Evolutionary conservation across 2,113 vertebrate genomes (phyloP), one percentile per base, ranked within the genome.

Genomic region (Mus spicilegus): DNA sequence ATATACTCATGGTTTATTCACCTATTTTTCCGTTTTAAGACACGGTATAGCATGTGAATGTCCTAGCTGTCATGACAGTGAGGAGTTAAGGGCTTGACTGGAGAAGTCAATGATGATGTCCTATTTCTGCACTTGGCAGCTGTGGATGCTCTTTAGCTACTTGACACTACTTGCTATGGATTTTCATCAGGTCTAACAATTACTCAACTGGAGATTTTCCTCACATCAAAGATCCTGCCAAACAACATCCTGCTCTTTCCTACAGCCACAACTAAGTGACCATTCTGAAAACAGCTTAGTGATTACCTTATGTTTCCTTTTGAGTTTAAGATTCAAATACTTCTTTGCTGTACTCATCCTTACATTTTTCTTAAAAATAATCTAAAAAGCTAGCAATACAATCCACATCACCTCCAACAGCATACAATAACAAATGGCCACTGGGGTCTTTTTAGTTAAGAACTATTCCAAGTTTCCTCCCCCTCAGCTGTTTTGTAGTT

Each of bases 171-270:
- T 96, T 95, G 30, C 92, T 84, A 93, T 1, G 91, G 12, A 70
- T 6, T 97, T 93, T 91, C 92, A 92, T 42, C 89, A 39, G 70
- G 56, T 90, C 94, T 97, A 95, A 78, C 89, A 97, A 96, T 80
- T 96, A 97, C 65, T n/a, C 93, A 20, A 89, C 77, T 24, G 90
- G 3, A 89, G 95, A 89, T 96, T 75, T 9, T 89, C 85, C 73
- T 92, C 17, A 61, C 92, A 87, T 51, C 93, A 30, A 17, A 58
- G 93, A 84, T 61, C 87, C 51, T 14, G 36, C 95, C 42, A 95
- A 97, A 94, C 10, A 93, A 86, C 65, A 76, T 7, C 77, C 77
- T 42, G 16, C 61, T 96, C 7, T 96, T 96, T 80, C 96, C 49
- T 65, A 80, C 42, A 95, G 63, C 16, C 30, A 63, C 56, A 95